These are phyloP conservation scores for Python bivittatus DNA, from an alignment of 2,113 vertebrate genomes.

Conservation along the genomic window DNA sequence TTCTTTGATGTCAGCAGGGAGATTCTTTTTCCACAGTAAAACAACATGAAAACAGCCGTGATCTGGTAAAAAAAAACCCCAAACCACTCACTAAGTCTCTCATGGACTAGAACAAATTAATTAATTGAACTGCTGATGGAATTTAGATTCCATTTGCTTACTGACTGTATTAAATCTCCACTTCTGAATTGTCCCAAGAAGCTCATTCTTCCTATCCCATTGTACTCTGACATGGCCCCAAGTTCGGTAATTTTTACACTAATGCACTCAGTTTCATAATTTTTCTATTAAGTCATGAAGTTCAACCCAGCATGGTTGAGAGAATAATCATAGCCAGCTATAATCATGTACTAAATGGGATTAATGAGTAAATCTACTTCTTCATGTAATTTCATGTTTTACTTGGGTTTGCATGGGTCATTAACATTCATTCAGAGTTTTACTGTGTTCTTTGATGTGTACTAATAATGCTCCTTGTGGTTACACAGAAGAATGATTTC, in stretches of 20 bases:
- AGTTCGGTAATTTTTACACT: constrained; percentile 32
- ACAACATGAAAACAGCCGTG: not conserved
- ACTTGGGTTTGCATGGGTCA: constrained; percentile 58
- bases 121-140: constrained; percentile 5
- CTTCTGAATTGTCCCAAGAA: constrained; percentile 39
- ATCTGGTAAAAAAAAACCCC: not conserved
- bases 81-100: not conserved
- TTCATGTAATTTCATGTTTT: constrained; percentile 62
- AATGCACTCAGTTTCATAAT: constrained; percentile 40
- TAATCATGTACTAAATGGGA: constrained; percentile 51
- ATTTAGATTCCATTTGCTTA: constrained; percentile 23
- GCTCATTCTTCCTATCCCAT: not conserved
- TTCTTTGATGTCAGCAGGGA: not conserved
- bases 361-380: constrained; percentile 61
- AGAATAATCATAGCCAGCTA: constrained; percentile 45
- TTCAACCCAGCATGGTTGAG: constrained; percentile 25
- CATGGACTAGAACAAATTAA: not conserved
- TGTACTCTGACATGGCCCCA: not conserved
- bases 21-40: not conserved
- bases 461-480: constrained; percentile 69
- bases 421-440: constrained; percentile 66
- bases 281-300: constrained; percentile 17
- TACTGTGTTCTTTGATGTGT: constrained; percentile 52
- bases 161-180: constrained; percentile 30
- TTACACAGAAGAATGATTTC: constrained; percentile 63